phyloP scores from a whole-genome alignment of 1,140 invertebrate species.

The Camponotus vicinus region DNA sequence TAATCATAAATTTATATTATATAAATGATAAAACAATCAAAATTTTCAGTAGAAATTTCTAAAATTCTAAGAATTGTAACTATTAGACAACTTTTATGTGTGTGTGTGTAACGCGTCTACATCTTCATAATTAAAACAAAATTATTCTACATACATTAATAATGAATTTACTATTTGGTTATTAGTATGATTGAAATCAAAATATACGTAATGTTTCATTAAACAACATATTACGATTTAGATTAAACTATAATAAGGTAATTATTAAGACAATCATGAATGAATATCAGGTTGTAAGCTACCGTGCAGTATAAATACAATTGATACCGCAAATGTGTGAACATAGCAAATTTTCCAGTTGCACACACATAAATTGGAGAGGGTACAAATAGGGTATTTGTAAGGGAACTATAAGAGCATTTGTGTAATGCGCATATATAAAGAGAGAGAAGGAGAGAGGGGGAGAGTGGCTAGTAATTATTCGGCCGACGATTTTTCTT shows the following conservation, averaged over 20 bases:
- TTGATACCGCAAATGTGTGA: not conserved
- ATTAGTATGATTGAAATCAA: not conserved
- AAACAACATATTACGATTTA: not conserved
- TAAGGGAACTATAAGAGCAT: constrained; percentile 23
- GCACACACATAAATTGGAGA: not conserved
- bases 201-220: not conserved
- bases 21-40: too few relatives aligned
- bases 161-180: not conserved
- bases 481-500: constrained; percentile 27
- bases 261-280: constrained; percentile 2
- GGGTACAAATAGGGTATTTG: not conserved
- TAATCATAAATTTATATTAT: too few relatives aligned
- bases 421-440: not conserved
- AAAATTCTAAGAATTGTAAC: too few relatives aligned
- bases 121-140: constrained; percentile 4
- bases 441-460: too few relatives aligned
- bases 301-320: constrained; percentile 1
- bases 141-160: not conserved
- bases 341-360: constrained; percentile 32
- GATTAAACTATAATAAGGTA: constrained; percentile 10
- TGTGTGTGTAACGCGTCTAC: too few relatives aligned
- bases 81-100: too few relatives aligned
- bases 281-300: not conserved
- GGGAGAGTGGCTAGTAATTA: constrained; percentile 22
- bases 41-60: too few relatives aligned